Base-by-base conservation (phyloP, 2,113 vertebrate species). In the Bombycilla garrulus region DNA sequence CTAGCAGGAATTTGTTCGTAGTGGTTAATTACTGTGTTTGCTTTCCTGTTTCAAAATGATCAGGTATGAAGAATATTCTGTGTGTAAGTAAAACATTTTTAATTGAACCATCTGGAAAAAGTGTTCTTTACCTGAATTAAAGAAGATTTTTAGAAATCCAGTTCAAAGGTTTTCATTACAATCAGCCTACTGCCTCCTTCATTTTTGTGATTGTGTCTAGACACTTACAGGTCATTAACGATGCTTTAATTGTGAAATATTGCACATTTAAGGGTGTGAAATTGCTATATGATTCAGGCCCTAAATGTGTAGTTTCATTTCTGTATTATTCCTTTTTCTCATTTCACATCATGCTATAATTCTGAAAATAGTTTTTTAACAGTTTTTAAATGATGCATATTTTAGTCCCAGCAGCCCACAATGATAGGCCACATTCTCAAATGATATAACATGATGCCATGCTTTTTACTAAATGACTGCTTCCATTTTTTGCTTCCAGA, bases 401-500 rank as follows among this genome's bases (percentile, higher is more conserved):
- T 97, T 96, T 93, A 88, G 89, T 94, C 57, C 62, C 88, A 95
- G 88, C 70, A 97, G 87, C 86, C 97, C 91, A 96, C 95, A 95
- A 86, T 96, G 96, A 97, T 88, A 97, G 98, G 95, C 97, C 96
- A 65, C 79, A 84, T 97, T 98, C 93, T 95, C 88, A 96, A 97
- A 97, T 97, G 95, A 96, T 97, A 97, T 97, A 97, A 98, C 94
- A 97, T 90, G 97, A 97, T 98, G 97, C 97, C 93, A 97, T 57
- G 77, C 72, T 97, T 88, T 96, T 92, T 92, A 93, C 92, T 97
- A 95, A 96, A 95, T 97, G 97, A 96, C 97, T 94, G 88, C 93
- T 97, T 96, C 93, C 97, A 96, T 97, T 98, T 97, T 95, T 97
- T 92, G 87, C 96, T 93, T 93, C 44, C 58, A 95, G 71, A 73